A percentile compares a stretch with the other conserved stretches of the same genome.
These are phyloP conservation scores for Tetraneura akinire DNA, from an alignment of 1,140 invertebrate species.

Conservation along the genomic window DNA sequence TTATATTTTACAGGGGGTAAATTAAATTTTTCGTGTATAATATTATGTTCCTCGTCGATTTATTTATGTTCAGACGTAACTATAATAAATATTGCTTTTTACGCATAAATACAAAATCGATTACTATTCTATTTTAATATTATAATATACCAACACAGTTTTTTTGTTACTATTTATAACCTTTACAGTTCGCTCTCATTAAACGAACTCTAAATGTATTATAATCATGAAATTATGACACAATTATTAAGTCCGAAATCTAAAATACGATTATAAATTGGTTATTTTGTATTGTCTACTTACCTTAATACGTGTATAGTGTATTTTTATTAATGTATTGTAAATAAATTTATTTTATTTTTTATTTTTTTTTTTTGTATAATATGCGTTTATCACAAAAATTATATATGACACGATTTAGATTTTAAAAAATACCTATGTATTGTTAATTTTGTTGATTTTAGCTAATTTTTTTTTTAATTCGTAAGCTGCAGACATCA, in stretches of 20 bases:
- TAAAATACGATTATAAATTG: background rate
- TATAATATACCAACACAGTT: background rate
- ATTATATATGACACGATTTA: background rate
- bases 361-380: background rate
- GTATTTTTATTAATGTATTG: background rate
- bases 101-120: background rate
- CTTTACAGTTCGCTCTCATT: background rate
- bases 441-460: constrained; percentile 25
- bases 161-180: background rate
- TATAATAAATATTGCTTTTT: background rate
- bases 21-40: background rate
- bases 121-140: background rate
- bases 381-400: no score
- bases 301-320: background rate
- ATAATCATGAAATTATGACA: background rate
- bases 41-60: background rate
- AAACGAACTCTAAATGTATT: background rate
- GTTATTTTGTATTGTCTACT: background rate
- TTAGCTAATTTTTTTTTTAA: constrained; percentile 37
- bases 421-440: no score
- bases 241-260: background rate
- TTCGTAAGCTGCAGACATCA: constrained; percentile 12
- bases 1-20: background rate
- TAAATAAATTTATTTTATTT: constrained; percentile 20
- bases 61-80: background rate